phyloP scores from a whole-genome alignment of 2,113 vertebrate genomes.

The Rhinogobius similis region DNA sequence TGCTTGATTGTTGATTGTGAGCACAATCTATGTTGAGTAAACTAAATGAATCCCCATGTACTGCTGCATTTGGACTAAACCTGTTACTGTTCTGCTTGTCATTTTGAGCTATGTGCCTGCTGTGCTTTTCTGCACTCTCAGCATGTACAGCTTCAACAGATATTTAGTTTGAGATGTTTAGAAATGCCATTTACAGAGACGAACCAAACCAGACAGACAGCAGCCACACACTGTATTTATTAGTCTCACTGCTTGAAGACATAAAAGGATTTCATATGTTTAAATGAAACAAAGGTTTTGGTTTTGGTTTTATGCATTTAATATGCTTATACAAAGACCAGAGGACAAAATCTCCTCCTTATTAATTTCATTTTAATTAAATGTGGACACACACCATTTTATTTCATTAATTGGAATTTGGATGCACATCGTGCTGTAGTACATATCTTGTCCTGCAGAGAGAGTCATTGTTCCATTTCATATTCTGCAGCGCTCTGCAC shows the following conservation, averaged over 20 bases:
- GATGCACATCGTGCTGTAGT: neutral
- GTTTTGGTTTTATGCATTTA: neutral
- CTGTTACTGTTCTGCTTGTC: slow-evolving; percentile 30
- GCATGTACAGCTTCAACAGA: slow-evolving; percentile 42
- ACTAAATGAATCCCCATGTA: too few species aligned
- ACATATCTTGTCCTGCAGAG: slow-evolving; percentile 49
- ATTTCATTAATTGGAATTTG: neutral
- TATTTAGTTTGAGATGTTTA: slow-evolving; percentile 38
- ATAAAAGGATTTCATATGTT: slow-evolving; percentile 8
- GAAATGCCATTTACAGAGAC: slow-evolving; percentile 21
- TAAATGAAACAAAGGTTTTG: slow-evolving; percentile 11
- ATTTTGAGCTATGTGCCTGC: slow-evolving; percentile 46
- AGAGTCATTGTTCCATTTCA: slow-evolving; percentile 62
- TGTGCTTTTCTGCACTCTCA: slow-evolving; percentile 11
- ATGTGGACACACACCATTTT: neutral
- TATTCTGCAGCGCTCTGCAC: neutral
- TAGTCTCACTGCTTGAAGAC: slow-evolving; percentile 15
- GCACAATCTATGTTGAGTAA: neutral
- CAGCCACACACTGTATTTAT: slow-evolving; percentile 12
- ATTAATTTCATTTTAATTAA: slow-evolving; percentile 1
- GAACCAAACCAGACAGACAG: slow-evolving; percentile 8
- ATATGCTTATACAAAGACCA: slow-evolving; percentile 14
- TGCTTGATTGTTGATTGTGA: slow-evolving; percentile 21
- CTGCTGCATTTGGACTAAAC: neutral
- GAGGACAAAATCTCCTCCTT: neutral